These are phyloP conservation scores for Embidobia sp. DNA, from an alignment of 2,888 invertebrate genomes.

Conservation along the genomic window DNA sequence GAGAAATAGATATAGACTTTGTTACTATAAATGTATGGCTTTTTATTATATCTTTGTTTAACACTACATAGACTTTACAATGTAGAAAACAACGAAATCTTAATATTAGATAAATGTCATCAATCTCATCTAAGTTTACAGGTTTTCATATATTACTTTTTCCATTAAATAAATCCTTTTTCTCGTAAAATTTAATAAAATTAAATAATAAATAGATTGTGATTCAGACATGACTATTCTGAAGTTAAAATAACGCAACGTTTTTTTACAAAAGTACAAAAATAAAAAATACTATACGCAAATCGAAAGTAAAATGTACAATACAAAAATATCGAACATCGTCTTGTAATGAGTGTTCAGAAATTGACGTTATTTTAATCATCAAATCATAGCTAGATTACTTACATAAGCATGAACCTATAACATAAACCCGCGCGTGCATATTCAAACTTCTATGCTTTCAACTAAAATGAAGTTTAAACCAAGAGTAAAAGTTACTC, in stretches of 20 bases:
- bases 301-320: not conserved
- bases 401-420: constrained; percentile 14
- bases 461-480: too few relatives aligned
- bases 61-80: constrained; percentile 79
- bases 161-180: too few relatives aligned
- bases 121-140: constrained; percentile 45
- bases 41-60: constrained; percentile 65
- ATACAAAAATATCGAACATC: constrained; percentile 7
- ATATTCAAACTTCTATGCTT: too few relatives aligned
- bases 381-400: constrained; percentile 18
- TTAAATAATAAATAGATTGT: constrained; percentile 48
- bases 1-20: constrained; percentile 58
- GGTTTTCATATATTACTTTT: constrained; percentile 3
- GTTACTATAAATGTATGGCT: constrained; percentile 66
- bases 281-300: not conserved
- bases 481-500: too few relatives aligned
- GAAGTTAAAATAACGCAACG: constrained; percentile 32
- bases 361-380: constrained; percentile 31
- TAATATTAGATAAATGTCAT: constrained; percentile 72
- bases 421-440: too few relatives aligned
- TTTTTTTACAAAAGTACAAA: constrained; percentile 5
- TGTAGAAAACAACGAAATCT: constrained; percentile 76
- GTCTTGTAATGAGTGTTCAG: too few relatives aligned
- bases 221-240: constrained; percentile 8
- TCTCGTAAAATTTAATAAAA: too few relatives aligned